These are phyloP conservation scores for Passerculus sandwichensis DNA, from an alignment of 2,797 vertebrate genomes.

Conservation along the genomic window DNA sequence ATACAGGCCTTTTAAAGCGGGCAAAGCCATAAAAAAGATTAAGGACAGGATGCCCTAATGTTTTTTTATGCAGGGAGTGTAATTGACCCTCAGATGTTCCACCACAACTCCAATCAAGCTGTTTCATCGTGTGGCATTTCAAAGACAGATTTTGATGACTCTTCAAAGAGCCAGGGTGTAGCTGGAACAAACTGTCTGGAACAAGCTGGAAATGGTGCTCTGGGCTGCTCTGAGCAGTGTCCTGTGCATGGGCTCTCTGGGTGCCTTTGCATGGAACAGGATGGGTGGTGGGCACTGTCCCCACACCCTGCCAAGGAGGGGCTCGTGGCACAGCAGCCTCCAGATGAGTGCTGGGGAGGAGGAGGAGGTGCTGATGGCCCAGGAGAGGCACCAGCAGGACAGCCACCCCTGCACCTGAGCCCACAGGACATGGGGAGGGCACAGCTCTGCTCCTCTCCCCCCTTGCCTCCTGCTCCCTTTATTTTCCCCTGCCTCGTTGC, in stretches of 20 bases:
- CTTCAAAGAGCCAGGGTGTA: neutral
- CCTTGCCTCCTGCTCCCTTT: neutral
- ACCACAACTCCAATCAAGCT: neutral
- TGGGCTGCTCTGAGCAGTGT: neutral
- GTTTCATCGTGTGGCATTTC: neutral
- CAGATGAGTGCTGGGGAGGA: fast-evolving
- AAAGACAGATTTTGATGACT: neutral
- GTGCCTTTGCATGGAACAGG: neutral
- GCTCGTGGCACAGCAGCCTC: neutral
- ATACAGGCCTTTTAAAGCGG: slow-evolving; percentile 30
- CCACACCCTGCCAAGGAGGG: neutral
- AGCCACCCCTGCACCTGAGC: neutral
- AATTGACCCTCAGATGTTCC: slow-evolving; percentile 12
- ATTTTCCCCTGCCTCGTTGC: neutral
- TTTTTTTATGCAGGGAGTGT: slow-evolving; percentile 1
- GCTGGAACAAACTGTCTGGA: neutral
- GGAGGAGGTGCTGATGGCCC: neutral
- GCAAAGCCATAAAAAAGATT: slow-evolving; percentile 50
- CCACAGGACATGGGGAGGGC: neutral
- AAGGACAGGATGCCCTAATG: slow-evolving; percentile 2
- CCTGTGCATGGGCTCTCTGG: too few species aligned
- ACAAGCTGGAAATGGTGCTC: neutral
- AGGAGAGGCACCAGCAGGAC: neutral
- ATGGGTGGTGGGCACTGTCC: neutral
- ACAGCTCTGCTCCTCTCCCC: neutral